Conservation (phyloP, 2,888 invertebrate species). For the Phengaris alcon region DNA sequence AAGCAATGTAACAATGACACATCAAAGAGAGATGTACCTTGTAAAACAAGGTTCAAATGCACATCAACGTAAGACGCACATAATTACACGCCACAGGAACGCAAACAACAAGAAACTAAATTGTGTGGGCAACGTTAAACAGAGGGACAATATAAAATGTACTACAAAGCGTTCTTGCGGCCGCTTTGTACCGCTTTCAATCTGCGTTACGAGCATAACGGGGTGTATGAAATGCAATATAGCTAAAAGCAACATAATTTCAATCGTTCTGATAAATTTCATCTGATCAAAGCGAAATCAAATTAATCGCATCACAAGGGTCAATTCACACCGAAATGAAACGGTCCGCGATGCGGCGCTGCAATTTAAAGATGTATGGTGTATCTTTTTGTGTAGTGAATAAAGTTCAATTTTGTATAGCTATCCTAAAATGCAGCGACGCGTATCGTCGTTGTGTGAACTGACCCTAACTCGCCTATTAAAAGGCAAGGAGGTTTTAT, state of each 20-base stretch:
- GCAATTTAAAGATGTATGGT: too few species aligned
- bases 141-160: constrained; percentile 61
- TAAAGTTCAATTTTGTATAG: too few species aligned
- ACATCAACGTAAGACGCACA: constrained; percentile 2
- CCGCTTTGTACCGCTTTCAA: constrained; percentile 70
- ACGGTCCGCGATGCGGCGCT: too few species aligned
- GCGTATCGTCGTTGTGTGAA: too few species aligned
- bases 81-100: constrained; percentile 41
- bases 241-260: constrained; percentile 64
- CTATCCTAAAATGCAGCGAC: too few species aligned
- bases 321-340: too few species aligned
- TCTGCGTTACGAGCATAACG: constrained; percentile 67
- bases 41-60: neutral
- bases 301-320: neutral
- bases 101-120: constrained; percentile 50
- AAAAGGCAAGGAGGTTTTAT: too few species aligned
- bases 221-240: constrained; percentile 59
- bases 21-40: neutral
- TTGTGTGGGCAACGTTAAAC: constrained; percentile 49
- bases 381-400: too few species aligned
- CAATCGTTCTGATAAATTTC: constrained; percentile 11
- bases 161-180: constrained; percentile 72
- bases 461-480: too few species aligned
- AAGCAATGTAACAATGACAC: neutral
- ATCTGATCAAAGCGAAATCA: constrained; percentile 20